Base-by-base conservation (phyloP, 1,140 invertebrate genomes). In the Bombus breviceps region DNA sequence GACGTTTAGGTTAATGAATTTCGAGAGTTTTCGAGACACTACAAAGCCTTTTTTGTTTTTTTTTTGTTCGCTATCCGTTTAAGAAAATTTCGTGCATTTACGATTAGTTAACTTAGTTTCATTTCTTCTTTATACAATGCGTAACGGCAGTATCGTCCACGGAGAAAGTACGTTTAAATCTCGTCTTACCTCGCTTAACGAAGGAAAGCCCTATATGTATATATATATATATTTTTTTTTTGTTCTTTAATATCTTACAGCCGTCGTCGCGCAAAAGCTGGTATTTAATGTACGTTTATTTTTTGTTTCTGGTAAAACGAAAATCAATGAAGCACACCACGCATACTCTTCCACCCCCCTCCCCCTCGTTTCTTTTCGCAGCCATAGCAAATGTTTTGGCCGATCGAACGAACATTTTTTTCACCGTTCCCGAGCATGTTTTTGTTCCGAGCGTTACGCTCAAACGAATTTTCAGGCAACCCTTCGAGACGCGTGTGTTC, bases 101-200 rank as follows among this genome's bases (percentile, higher is more conserved):
- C 85, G 85, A 91, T 89, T 89, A 91, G 83, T 91, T 91, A 91
- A 91, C 88, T 91, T 91, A 87, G 78, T 89, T 87, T 81, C 74
- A 81, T 87, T 74, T 85, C 85, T 34, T 75, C 77, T 85, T 91
- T 92, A 90, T 91, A 91, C 73, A 92, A 92, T 92, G 89, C 91
- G 81, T 92, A 91, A 92, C 91, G 92, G 92, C 92, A 93, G 92
- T 93, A 92, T 93, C 92, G 90, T 93, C 91, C 89, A 91, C 85
- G 89, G 92, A 92, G 86, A 92, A 92, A 93, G 89, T 93, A 92
- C 91, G 90, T 91, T 91, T 87, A 89, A 91, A 90, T 69, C 90
- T 87, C 83, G 83, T 76, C 90, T 91, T 92, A 91, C 86, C 89
- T 92, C 88, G 87, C 89, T 89, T 91, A 91, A 90, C 86, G 88